phyloP scores from a whole-genome alignment of 2,113 vertebrate genomes.

The Diphyllodes magnificus region DNA sequence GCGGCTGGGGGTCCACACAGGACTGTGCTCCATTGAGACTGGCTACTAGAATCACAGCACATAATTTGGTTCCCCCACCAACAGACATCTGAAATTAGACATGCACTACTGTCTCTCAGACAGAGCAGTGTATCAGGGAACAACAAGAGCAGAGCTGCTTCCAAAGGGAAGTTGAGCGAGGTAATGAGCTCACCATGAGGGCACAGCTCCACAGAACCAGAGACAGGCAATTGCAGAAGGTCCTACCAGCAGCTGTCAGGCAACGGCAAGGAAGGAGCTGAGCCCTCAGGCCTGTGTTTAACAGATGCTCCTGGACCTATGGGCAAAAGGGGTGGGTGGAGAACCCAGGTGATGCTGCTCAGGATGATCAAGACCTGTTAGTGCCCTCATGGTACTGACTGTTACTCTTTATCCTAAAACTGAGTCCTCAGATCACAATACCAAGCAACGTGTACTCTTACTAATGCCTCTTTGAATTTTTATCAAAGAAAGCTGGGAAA shows the following conservation, averaged over 20 bases:
- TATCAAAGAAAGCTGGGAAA: conserved; percentile 1
- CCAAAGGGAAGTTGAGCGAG: not conserved
- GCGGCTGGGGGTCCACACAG: not conserved
- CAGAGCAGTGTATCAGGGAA: not conserved
- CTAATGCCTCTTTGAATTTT: not conserved
- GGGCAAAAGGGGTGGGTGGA: not conserved
- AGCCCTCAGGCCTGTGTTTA: not conserved
- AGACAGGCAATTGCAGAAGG: not conserved
- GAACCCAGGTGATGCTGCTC: not conserved
- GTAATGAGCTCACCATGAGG: not conserved
- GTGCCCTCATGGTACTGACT: not conserved
- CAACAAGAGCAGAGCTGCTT: not conserved
- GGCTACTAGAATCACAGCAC: not conserved
- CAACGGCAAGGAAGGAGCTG: not conserved
- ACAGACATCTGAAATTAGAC: not conserved
- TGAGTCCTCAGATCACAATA: not conserved
- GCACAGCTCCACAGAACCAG: not conserved
- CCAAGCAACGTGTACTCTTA: not conserved
- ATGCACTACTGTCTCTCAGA: not conserved
- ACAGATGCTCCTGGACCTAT: not conserved
- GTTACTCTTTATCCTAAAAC: not conserved
- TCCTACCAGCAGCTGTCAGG: not conserved
- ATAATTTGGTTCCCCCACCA: not conserved
- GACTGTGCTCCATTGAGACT: not conserved
- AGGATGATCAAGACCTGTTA: not conserved